These are phyloP conservation scores for Pygoscelis adeliae DNA, from an alignment of 2,113 vertebrate genomes.

Conservation along the genomic window DNA sequence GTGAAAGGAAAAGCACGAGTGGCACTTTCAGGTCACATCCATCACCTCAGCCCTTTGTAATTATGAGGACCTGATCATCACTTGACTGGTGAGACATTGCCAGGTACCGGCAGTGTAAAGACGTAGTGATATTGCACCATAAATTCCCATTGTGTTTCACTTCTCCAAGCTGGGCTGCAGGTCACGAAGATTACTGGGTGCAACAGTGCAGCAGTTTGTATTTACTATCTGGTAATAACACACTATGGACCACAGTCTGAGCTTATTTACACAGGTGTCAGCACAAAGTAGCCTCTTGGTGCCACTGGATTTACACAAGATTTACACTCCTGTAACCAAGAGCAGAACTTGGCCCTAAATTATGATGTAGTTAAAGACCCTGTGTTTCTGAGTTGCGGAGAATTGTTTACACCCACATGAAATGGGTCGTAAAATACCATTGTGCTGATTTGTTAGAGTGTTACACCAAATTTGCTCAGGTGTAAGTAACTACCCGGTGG, in stretches of 20 bases:
- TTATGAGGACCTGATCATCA: not conserved
- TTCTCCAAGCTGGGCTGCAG: not conserved
- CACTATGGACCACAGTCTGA: not conserved
- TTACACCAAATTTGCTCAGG: conserved; percentile 47
- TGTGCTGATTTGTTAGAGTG: conserved; percentile 7
- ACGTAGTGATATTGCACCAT: fast-evolving
- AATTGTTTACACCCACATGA: conserved; percentile 31
- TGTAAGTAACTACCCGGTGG: conserved; percentile 52
- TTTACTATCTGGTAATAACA: not conserved
- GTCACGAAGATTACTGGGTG: not conserved
- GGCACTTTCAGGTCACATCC: not conserved
- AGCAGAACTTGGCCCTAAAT: conserved; percentile 18
- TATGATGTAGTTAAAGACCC: conserved; percentile 11
- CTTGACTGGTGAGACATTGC: not conserved
- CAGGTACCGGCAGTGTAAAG: not conserved
- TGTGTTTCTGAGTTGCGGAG: not conserved
- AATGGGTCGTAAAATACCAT: conserved; percentile 25
- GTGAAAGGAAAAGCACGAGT: not conserved
- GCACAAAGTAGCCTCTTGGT: not conserved
- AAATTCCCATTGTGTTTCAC: not conserved
- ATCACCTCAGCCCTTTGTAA: not conserved
- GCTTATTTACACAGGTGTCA: not conserved
- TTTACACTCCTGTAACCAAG: not conserved
- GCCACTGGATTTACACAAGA: not conserved
- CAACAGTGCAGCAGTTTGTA: not conserved